These are phyloP conservation scores for Drosophila mimica DNA, from an alignment of 2,888 invertebrate genomes.

Conservation along the genomic window DNA sequence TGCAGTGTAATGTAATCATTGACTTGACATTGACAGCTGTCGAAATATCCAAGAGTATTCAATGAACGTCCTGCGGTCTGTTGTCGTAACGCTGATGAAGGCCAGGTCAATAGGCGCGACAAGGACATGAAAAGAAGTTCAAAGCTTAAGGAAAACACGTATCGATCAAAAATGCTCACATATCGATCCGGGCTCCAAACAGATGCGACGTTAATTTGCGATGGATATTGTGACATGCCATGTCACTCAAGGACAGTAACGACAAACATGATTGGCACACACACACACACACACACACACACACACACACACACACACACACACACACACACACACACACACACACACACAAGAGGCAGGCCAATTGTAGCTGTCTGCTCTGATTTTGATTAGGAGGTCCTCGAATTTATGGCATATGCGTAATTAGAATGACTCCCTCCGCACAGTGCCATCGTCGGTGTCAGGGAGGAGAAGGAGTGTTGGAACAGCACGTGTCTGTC, in stretches of 20 bases:
- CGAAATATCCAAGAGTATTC: slow-evolving; percentile 60
- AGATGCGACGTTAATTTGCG: slow-evolving; percentile 72
- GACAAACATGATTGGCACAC: slow-evolving; percentile 54
- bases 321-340: slow-evolving; percentile 33
- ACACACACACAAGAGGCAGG: slow-evolving; percentile 5
- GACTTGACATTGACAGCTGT: slow-evolving; percentile 66
- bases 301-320: slow-evolving; percentile 48
- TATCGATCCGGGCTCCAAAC: slow-evolving; percentile 65
- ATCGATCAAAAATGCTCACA: slow-evolving; percentile 54
- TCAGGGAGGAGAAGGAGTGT: not conserved
- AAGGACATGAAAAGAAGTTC: slow-evolving; percentile 73
- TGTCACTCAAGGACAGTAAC: slow-evolving; percentile 57
- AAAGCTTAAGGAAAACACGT: slow-evolving; percentile 70
- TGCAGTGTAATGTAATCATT: slow-evolving; percentile 29
- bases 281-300: slow-evolving; percentile 22
- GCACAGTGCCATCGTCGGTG: slow-evolving; percentile 21
- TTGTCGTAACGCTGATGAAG: slow-evolving; percentile 14
- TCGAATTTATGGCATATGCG: slow-evolving; percentile 54
- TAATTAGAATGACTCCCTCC: slow-evolving; percentile 45
- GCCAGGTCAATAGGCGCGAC: slow-evolving; percentile 53
- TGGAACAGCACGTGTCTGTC: slow-evolving; percentile 51
- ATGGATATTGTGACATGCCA: slow-evolving; percentile 58
- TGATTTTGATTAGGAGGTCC: slow-evolving; percentile 28
- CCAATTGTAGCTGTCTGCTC: slow-evolving; percentile 5
- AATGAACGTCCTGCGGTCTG: slow-evolving; percentile 54